Percentiles rank a stretch among this genome's conserved stretches.
Evolutionary conservation across 2,888 invertebrate genomes (phyloP).

Genomic region (Mythimna pallens): DNA sequence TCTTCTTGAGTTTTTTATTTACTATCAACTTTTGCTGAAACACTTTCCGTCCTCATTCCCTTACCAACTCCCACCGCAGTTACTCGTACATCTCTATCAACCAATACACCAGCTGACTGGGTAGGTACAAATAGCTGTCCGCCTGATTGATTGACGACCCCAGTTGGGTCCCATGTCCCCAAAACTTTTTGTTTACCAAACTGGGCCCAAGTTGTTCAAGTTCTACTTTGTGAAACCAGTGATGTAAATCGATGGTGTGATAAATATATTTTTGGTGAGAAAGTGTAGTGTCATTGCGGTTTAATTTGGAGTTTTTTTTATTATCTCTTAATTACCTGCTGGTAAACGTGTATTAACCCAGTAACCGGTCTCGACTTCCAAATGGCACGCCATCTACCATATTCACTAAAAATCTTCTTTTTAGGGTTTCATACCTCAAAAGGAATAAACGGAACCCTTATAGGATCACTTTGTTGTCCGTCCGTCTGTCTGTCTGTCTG

Average conservation of each 20-base stretch:
- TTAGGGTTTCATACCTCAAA: no score
- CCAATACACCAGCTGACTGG: constrained; percentile 52
- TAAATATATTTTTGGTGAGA: constrained; percentile 41
- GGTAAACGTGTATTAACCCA: no score
- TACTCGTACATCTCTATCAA: constrained; percentile 39
- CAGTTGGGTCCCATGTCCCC: constrained; percentile 72
- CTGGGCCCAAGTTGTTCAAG: constrained; percentile 63
- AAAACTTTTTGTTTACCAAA: constrained; percentile 81
- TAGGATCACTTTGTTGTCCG: no score
- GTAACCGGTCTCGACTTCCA: no score
- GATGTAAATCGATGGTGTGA: constrained; percentile 59
- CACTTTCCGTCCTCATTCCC: not conserved
- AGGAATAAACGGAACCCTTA: no score
- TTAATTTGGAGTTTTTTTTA: constrained; percentile 17
- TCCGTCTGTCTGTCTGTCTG: no score
- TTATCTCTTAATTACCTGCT: not conserved
- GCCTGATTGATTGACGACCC: constrained; percentile 81
- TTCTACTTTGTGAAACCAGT: constrained; percentile 56
- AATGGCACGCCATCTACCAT: no score
- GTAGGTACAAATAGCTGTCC: constrained; percentile 72
- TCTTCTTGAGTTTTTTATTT: not conserved
- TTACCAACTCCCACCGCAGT: constrained; percentile 3
- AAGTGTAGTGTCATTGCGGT: constrained; percentile 38
- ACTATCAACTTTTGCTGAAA: not conserved
- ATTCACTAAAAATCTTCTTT: no score